Evolutionary conservation across 1,140 invertebrate species (phyloP).

Genomic region (Habropoda laboriosa): DNA sequence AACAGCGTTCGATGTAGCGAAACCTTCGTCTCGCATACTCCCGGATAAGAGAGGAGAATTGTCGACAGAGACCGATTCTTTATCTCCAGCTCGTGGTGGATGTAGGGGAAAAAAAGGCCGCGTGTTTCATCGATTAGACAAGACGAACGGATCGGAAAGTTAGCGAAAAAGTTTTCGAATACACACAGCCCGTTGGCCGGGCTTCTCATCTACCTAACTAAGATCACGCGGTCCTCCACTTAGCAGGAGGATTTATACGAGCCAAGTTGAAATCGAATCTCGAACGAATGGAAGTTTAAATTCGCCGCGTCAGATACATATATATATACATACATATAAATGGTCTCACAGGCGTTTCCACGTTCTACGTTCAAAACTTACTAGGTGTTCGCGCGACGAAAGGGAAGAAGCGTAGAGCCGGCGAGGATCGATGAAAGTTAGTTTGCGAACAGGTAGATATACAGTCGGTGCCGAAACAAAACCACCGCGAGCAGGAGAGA

Average conservation of each 20-base stretch:
- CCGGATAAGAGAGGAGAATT: conserved; percentile 48
- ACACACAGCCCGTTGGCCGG: conserved; percentile 5
- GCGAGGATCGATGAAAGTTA: conserved; percentile 48
- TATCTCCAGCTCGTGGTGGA: conserved; percentile 20
- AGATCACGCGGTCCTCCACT: conserved; percentile 58
- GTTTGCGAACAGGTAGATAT: conserved; percentile 29
- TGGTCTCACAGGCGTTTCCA: conserved; percentile 10
- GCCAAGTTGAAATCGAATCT: conserved; percentile 66
- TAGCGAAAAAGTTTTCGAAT: conserved; percentile 49
- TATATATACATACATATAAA: too few species aligned
- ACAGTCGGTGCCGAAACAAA: conserved; percentile 38
- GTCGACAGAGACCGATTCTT: conserved; percentile 44
- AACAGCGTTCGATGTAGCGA: conserved; percentile 39
- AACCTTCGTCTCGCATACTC: conserved; percentile 27
- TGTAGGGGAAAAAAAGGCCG: neutral
- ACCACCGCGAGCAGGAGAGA: neutral
- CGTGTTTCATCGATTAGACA: conserved; percentile 56
- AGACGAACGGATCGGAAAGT: conserved; percentile 2
- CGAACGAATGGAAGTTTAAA: conserved; percentile 60
- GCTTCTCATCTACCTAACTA: conserved; percentile 59
- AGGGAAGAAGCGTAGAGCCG: conserved; percentile 36
- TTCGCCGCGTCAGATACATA: conserved; percentile 43
- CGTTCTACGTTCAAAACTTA: neutral
- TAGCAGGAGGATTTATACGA: conserved; percentile 64
- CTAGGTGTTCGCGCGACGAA: neutral